Base-by-base conservation (phyloP, 2,797 vertebrate genomes). In the Heteromormyrus szaboi region DNA sequence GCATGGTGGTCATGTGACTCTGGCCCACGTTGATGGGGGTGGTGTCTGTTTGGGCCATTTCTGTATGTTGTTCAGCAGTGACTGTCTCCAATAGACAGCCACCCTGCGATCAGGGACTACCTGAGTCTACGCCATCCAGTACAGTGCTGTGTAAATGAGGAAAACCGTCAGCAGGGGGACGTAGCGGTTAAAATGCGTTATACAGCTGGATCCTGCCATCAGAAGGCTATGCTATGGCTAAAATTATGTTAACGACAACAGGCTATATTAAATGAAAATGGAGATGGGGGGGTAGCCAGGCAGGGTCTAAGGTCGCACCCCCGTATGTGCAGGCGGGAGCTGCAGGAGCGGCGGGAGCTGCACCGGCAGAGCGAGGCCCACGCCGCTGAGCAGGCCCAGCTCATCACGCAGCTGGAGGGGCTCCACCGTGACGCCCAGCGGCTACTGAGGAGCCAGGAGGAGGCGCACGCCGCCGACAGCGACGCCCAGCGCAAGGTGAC, bases 341-440 rank as follows among this genome's bases (percentile, higher is more conserved):
- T 93, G 81, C 90, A 93, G 90, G 94, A 97, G 89, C 92, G 98
- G 91, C 97, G 96, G 94, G 95, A 93, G 89, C 94, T 97, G 90
- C 98, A 98, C 91, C 96, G 91, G 88, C 97, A 97, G 94, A 98
- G 96, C 89, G 93, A 90, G 12, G 94, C 95, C 56, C 96, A 98
- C 62, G 94, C 96, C 88, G 93, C 94, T 22, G 96, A 98, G 92
- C 98, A 98, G 93, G 95, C 96, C 76, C 95, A 97, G 90, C 94
- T 98, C 90, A 98, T 99, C 94, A 96, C 96, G 93, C 97, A 99
- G 92, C 96, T 98, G 93, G 97, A 98, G 91, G 93, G 95, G 90
- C 96, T 99, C 91, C 98, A 96, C 93, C 94, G 96, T 89, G 97
- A 97, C 92, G 96, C 97, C 11, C 97, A 98, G 88, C 96, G 95